Percentiles rank a stretch among this genome's conserved stretches.
Conservation (phyloP, 2,797 vertebrate species). For the Neosilurus hyrtlii region DNA sequence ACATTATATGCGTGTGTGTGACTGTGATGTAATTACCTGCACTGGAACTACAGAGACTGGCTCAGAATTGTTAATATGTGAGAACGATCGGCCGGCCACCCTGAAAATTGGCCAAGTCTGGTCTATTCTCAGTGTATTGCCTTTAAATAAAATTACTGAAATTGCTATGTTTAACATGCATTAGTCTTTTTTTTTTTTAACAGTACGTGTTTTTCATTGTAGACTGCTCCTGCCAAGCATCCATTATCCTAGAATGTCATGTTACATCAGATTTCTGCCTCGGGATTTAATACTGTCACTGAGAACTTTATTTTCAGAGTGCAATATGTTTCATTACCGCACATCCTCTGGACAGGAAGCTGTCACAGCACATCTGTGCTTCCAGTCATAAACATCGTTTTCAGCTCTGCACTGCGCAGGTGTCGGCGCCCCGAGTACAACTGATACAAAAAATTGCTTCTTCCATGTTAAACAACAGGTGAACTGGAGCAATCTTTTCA, state of each 20-base stretch:
- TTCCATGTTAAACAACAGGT: not conserved
- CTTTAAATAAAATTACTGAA: not conserved
- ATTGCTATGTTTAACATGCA: not conserved
- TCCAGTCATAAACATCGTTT: conserved; percentile 1
- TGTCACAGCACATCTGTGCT: conserved; percentile 10
- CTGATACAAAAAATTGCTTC: not conserved
- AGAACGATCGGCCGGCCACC: too few species aligned
- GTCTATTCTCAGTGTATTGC: not conserved
- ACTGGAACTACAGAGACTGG: too few species aligned
- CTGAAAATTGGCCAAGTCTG: too few species aligned
- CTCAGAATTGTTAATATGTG: too few species aligned
- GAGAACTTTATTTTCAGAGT: conserved; percentile 8
- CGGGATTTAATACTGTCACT: conserved; percentile 10
- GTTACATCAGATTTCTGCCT: conserved; percentile 12
- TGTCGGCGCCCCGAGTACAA: not conserved
- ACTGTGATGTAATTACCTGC: too few species aligned
- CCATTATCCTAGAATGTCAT: conserved; percentile 9
- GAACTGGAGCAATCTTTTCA: not conserved
- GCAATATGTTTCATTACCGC: conserved; percentile 14
- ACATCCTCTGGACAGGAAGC: conserved; percentile 12
- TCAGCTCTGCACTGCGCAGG: not conserved
- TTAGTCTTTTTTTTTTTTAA: not conserved
- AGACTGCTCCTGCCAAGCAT: not conserved
- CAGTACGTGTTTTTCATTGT: too few species aligned
- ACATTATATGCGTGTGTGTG: too few species aligned